Percentiles rank a stretch among this genome's conserved stretches.
Conservation (phyloP, 2,113 vertebrate genomes). For the Thalassarche chlororhynchos region DNA sequence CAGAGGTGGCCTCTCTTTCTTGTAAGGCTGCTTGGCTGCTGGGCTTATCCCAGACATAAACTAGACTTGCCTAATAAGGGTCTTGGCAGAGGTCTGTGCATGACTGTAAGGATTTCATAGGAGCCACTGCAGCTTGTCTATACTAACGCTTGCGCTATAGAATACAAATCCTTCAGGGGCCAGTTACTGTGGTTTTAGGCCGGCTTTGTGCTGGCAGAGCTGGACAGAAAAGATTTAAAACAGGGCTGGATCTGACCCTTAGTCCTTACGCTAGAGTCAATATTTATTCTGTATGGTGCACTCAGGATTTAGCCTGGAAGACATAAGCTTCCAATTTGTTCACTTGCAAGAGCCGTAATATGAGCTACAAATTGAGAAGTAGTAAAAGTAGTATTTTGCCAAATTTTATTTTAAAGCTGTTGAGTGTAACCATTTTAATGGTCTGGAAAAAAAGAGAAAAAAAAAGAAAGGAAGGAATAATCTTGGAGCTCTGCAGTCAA, state of each 20-base stretch:
- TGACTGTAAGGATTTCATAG: background rate
- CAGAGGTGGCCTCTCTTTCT: constrained; percentile 17
- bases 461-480: background rate
- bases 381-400: constrained; percentile 19
- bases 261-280: constrained; percentile 50
- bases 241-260: constrained; percentile 14
- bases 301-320: constrained; percentile 47
- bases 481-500: background rate
- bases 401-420: constrained; percentile 43
- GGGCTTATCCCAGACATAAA: constrained; percentile 25
- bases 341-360: constrained; percentile 33
- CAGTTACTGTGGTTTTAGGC: constrained; percentile 31
- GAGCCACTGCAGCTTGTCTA: background rate
- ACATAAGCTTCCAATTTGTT: constrained; percentile 62
- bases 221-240: constrained; percentile 48
- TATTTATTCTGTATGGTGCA: constrained; percentile 53
- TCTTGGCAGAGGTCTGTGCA: background rate
- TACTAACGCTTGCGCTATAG: background rate
- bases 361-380: constrained; percentile 36
- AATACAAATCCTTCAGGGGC: constrained; percentile 21
- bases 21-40: background rate
- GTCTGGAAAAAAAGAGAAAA: background rate
- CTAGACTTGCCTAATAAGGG: constrained; percentile 14
- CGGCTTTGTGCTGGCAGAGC: background rate
- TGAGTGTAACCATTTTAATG: constrained; percentile 21